A percentile compares a stretch with the other conserved stretches of the same genome.
Evolutionary conservation across 2,888 invertebrate species (phyloP).

Genomic region (Corythucha ciliata): DNA sequence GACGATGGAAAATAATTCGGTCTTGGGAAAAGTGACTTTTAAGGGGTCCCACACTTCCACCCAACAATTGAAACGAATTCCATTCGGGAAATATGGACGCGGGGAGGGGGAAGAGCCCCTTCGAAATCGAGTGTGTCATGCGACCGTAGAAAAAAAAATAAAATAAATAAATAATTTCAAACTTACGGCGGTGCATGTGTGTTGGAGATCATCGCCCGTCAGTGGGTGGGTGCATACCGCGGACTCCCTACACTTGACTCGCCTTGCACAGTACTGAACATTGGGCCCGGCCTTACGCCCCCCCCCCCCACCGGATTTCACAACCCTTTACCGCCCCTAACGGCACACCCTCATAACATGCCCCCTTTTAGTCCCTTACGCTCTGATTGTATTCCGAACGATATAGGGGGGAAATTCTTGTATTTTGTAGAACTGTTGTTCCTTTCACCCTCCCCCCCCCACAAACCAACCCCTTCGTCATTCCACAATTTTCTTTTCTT

Average conservation of each 20-base stretch:
- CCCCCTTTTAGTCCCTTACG: constrained; percentile 7
- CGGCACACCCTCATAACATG: constrained; percentile 20
- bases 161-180: background rate
- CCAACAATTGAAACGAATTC: too few relatives aligned
- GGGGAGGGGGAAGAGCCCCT: too few relatives aligned
- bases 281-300: constrained; percentile 24
- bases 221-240: constrained; percentile 24
- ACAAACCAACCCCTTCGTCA: too few relatives aligned
- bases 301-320: constrained; percentile 19
- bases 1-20: too few relatives aligned
- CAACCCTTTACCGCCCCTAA: constrained; percentile 24
- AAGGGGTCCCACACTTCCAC: too few relatives aligned
- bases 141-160: background rate
- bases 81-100: too few relatives aligned
- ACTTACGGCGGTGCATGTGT: constrained; percentile 27
- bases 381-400: background rate
- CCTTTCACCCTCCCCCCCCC: constrained; percentile 1
- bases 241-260: constrained; percentile 18
- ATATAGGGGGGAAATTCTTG: too few relatives aligned
- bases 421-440: background rate
- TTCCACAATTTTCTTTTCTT: too few relatives aligned
- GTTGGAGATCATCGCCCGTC: constrained; percentile 27
- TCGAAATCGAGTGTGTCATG: too few relatives aligned
- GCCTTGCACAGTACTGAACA: constrained; percentile 29
- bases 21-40: too few relatives aligned